Evolutionary conservation across 53 echinoderm and acorn worm genomes (phyloP), one percentile per base, ranked within the genome.

Genomic region (Echinometra lucunter): DNA sequence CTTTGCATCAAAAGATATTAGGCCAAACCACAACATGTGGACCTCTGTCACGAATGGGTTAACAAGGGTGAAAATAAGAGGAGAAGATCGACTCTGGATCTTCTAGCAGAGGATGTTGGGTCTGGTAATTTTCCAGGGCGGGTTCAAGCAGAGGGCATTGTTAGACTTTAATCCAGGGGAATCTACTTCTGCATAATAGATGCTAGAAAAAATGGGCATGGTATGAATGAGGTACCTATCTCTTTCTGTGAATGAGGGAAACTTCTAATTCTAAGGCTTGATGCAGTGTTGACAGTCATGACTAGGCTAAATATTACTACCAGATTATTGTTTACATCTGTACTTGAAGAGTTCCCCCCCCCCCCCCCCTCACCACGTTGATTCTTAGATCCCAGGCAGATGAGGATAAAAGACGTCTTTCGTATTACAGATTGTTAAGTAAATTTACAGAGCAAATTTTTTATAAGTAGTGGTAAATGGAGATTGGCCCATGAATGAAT

Each of bases 271-370:
- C 11, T 34, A 58, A 25, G 49, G 60, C 10, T 58, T 5, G 32
- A 89, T 89, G 58, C 44, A 21, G 89, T 89, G 89, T 89, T 89
- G 89, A 89, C 89, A 89, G 10, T 60, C 35, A 40, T 89, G 89
- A 89, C 89, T 57, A 21, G 38, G 89, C 89, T 37, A 2, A 89
- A 89, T 45, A 13, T n/a, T 53, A 85, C 11, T 45, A 85, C 28
- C 44, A 85, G 15, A n/a, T n/a, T 78, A 40, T 1, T 57, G 89
- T 89, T 38, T 57, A 60, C 89, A 4, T 38, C 63, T 85, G 47
- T 40, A 85, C 27, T 85, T 85, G 47, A 45, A 2, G 23, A 44
- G 40, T 8, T 44, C 45, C 85, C 27, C 85, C 47, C 85, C 42
- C 89, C 63, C 89, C 7, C 37, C 32, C 37, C 30, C 28, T 27